phyloP scores from a whole-genome alignment of 2,888 invertebrate genomes.

The Sminthurinus aureus region DNA sequence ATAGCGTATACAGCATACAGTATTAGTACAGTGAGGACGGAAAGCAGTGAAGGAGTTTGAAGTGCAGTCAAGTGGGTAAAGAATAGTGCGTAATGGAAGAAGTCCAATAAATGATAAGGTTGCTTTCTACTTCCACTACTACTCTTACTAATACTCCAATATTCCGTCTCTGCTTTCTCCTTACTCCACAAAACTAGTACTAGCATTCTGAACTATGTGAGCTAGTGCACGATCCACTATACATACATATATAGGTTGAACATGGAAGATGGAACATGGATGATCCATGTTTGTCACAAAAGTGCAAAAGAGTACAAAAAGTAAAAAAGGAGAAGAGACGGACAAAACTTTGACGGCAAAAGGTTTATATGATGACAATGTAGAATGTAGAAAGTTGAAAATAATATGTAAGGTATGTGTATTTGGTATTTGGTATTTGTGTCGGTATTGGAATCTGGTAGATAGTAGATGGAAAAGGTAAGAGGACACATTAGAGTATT shows the following conservation, averaged over 20 bases:
- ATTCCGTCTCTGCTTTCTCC: background rate
- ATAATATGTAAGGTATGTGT: background rate
- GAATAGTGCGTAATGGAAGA: constrained; percentile 28
- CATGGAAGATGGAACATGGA: background rate
- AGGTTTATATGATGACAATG: too few species aligned
- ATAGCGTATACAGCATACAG: too few species aligned
- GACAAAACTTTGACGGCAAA: background rate
- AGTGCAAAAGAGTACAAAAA: background rate
- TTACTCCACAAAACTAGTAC: background rate
- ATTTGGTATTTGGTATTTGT: too few species aligned
- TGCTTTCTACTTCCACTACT: background rate
- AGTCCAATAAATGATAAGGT: constrained; percentile 29
- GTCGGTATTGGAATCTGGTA: background rate
- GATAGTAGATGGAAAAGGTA: constrained; percentile 4
- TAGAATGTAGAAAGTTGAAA: too few species aligned
- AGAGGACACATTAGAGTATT: too few species aligned
- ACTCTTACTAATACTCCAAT: too few species aligned
- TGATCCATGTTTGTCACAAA: background rate
- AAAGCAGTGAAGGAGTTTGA: background rate
- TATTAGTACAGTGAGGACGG: too few species aligned
- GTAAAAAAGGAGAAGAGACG: background rate
- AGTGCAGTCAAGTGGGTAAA: constrained; percentile 30
- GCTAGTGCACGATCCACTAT: background rate
- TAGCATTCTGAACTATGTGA: too few species aligned
- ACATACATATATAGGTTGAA: background rate